A percentile compares a stretch with the other conserved stretches of the same genome.
Conservation (phyloP, 2,888 invertebrate genomes). For the Stegana nigrithorax region DNA sequence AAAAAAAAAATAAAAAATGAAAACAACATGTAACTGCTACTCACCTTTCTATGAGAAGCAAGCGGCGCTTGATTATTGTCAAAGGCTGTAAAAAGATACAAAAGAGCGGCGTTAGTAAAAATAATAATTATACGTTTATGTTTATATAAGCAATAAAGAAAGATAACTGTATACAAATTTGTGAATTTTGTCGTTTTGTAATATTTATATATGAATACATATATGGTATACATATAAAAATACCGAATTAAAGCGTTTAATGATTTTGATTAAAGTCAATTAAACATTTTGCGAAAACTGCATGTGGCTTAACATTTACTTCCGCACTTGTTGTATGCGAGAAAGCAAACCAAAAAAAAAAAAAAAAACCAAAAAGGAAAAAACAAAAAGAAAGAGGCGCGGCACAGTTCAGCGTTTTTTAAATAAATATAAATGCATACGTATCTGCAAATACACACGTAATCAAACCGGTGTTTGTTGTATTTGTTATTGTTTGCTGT, state of each 20-base stretch:
- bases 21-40: conserved; percentile 31
- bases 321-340: conserved; percentile 2
- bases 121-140: not conserved
- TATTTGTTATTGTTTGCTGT: not conserved
- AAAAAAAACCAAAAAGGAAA: not conserved
- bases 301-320: too few relatives aligned
- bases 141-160: conserved; percentile 18
- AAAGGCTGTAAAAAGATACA: conserved; percentile 40
- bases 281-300: too few relatives aligned
- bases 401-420: not conserved
- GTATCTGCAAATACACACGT: too few relatives aligned
- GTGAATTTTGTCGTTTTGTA: too few relatives aligned
- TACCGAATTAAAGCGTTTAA: conserved; percentile 27
- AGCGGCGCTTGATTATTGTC: conserved; percentile 45
- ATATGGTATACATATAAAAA: conserved; percentile 12
- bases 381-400: not conserved
- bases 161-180: conserved; percentile 12
- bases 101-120: not conserved
- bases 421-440: not conserved
- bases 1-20: too few relatives aligned
- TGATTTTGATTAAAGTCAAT: conserved; percentile 24
- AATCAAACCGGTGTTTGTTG: too few relatives aligned
- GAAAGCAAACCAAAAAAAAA: not conserved
- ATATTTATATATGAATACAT: too few relatives aligned
- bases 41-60: conserved; percentile 52